Conservation (phyloP, 2,797 vertebrate genomes). For the Tapirus indicus region DNA sequence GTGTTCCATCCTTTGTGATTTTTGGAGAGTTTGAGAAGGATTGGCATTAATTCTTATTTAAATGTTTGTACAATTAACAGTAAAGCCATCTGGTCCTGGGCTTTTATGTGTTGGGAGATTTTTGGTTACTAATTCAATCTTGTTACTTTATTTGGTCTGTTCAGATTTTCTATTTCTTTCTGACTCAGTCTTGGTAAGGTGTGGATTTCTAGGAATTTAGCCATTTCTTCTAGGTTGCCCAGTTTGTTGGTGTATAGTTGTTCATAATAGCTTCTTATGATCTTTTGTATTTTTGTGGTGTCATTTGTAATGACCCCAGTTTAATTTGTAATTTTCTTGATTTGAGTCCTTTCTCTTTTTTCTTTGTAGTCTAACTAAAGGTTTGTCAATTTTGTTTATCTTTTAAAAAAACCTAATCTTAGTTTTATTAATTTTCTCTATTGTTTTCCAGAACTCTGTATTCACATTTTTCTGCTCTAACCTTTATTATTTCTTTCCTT, state of each 20-base stretch:
- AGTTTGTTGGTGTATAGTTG: neutral
- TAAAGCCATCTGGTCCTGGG: neutral
- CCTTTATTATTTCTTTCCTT: neutral
- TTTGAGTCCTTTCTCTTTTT: neutral
- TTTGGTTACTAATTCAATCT: neutral
- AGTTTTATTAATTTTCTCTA: neutral
- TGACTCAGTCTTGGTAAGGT: too few species aligned
- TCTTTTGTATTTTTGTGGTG: neutral
- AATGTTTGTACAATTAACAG: neutral
- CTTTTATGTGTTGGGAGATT: neutral
- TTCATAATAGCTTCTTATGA: neutral
- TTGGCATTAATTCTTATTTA: too few species aligned
- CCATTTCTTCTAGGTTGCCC: neutral
- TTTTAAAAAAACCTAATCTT: neutral
- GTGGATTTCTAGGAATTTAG: too few species aligned
- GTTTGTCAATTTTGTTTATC: neutral
- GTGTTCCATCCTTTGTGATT: too few species aligned
- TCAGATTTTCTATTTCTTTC: too few species aligned
- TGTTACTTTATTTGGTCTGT: neutral
- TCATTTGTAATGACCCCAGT: neutral
- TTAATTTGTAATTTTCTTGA: neutral
- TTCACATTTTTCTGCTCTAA: neutral
- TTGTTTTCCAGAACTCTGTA: neutral
- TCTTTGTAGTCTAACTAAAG: neutral
- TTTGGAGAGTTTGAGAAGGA: too few species aligned